Percentiles rank a stretch among this genome's conserved stretches.
These are phyloP conservation scores for Myiopsitta monachus DNA, from an alignment of 2,113 vertebrate species.

Conservation along the genomic window DNA sequence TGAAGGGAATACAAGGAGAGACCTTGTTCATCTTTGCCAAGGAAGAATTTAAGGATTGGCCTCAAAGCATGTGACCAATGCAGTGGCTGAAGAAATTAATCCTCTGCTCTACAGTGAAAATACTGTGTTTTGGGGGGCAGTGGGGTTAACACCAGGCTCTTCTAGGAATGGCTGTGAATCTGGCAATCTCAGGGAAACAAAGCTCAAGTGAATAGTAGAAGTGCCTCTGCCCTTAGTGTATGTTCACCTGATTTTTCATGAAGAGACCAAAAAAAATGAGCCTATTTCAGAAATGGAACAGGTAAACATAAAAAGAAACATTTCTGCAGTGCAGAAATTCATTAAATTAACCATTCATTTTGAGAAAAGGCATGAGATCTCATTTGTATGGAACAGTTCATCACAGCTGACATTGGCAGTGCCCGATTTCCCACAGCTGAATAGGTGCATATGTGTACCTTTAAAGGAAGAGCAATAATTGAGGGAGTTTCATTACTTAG, in stretches of 20 bases:
- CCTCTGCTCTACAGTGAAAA: neutral
- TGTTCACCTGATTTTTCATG: neutral
- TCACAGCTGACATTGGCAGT: neutral
- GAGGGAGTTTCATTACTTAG: neutral
- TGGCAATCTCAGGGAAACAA: neutral
- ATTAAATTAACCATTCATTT: neutral
- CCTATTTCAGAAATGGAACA: neutral
- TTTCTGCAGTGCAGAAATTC: neutral
- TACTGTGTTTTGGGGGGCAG: neutral
- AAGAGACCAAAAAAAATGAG: neutral
- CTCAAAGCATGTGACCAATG: neutral
- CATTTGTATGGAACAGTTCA: neutral
- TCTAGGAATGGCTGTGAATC: neutral
- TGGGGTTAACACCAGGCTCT: neutral
- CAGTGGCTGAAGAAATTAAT: neutral
- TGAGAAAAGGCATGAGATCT: neutral
- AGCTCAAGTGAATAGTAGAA: neutral
- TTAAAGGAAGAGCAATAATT: neutral
- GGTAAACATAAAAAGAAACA: neutral
- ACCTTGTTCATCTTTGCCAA: neutral
- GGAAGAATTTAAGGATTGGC: neutral
- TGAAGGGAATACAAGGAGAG: slow-evolving; percentile 2
- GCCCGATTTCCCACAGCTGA: neutral
- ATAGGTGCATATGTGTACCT: neutral
- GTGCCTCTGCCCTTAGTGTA: neutral